Evolutionary conservation across 2,888 invertebrate genomes (phyloP).

Genomic region (Cephus spinipes): DNA sequence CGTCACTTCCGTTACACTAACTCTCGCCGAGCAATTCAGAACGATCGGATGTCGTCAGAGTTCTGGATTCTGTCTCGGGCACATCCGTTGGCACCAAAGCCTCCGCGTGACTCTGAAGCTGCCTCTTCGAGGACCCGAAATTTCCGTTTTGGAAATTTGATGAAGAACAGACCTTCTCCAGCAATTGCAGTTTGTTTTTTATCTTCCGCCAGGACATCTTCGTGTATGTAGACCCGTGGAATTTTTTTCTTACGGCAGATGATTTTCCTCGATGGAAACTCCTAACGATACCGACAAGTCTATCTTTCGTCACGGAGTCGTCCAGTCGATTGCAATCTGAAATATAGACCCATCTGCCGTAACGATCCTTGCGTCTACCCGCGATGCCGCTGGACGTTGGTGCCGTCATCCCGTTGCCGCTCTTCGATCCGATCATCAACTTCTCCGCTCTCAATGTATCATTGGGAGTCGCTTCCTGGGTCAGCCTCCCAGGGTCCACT

Average conservation of each 20-base stretch:
- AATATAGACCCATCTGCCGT: neutral
- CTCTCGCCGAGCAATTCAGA: slow-evolving; percentile 39
- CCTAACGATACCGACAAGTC: slow-evolving; percentile 22
- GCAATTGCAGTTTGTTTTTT: slow-evolving; percentile 15
- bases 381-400: neutral
- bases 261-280: slow-evolving; percentile 22
- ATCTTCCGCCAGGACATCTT: slow-evolving; percentile 18
- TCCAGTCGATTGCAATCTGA: slow-evolving; percentile 7
- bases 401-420: too few species aligned
- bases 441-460: neutral
- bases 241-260: slow-evolving; percentile 29
- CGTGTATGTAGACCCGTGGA: slow-evolving; percentile 7
- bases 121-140: slow-evolving; percentile 16
- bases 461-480: neutral
- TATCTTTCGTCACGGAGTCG: slow-evolving; percentile 9
- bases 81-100: slow-evolving; percentile 36
- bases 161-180: slow-evolving; percentile 26
- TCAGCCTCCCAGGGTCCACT: neutral
- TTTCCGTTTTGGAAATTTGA: slow-evolving; percentile 28
- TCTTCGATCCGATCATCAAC: neutral
- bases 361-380: neutral
- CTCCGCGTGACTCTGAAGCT: slow-evolving; percentile 30
- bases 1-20: slow-evolving; percentile 35
- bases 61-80: slow-evolving; percentile 37
- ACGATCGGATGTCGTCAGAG: slow-evolving; percentile 37